phyloP scores from a whole-genome alignment of 2,113 vertebrate genomes.

The Anguilla rostrata region DNA sequence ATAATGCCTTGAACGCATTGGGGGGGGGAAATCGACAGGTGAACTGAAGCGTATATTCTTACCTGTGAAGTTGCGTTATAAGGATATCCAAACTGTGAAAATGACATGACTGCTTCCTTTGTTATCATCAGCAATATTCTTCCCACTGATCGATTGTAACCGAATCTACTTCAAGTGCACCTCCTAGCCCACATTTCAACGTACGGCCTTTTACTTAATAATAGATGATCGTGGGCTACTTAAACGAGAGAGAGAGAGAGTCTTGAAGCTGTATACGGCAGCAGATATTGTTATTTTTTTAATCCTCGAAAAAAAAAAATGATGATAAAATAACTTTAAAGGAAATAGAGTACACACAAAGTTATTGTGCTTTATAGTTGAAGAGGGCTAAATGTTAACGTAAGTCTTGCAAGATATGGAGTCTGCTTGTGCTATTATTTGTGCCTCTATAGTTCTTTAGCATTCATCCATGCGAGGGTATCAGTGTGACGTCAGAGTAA shows the following conservation, averaged over 20 bases:
- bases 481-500: slow-evolving; percentile 94
- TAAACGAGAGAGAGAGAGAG: slow-evolving; percentile 67
- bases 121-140: slow-evolving; percentile 86
- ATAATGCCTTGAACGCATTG: neutral
- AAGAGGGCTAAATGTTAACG: slow-evolving; percentile 83
- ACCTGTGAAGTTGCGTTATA: slow-evolving; percentile 95
- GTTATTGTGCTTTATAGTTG: slow-evolving; percentile 71
- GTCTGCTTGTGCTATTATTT: slow-evolving; percentile 88
- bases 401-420: slow-evolving; percentile 82
- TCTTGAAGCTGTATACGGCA: slow-evolving; percentile 72
- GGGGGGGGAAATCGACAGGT: slow-evolving; percentile 18
- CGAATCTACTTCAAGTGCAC: slow-evolving; percentile 82
- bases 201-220: slow-evolving; percentile 83
- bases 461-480: slow-evolving; percentile 86
- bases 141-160: slow-evolving; percentile 84
- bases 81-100: slow-evolving; percentile 96
- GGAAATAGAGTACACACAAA: slow-evolving; percentile 69
- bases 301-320: slow-evolving; percentile 75
- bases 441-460: slow-evolving; percentile 87
- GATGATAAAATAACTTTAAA: slow-evolving; percentile 75
- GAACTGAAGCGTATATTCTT: slow-evolving; percentile 63
- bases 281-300: slow-evolving; percentile 69
- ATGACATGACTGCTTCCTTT: slow-evolving; percentile 92
- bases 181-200: slow-evolving; percentile 82
- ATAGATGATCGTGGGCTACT: slow-evolving; percentile 81